Base-by-base conservation (phyloP, 1,140 invertebrate genomes). In the Xylocopa sonorina region DNA sequence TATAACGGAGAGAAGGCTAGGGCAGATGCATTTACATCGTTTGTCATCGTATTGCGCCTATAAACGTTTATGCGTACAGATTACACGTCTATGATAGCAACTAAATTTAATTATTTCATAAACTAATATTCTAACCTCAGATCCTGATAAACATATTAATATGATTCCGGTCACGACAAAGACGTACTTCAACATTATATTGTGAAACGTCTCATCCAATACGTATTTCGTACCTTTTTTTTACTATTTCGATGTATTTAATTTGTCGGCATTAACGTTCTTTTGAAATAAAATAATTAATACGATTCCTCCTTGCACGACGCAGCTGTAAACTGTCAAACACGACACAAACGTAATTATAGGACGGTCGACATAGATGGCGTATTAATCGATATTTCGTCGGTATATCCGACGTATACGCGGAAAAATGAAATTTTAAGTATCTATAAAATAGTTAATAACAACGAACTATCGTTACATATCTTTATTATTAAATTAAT, bases 1-100 rank as follows among this genome's bases (percentile, higher is more conserved):
- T 27, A 96, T 93, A 14, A 97, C 95, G 14, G 96, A 95, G 4
- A 95, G 94, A 77, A 96, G 94, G 83, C 94, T 95, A 3, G 97
- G 97, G 88, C 97, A 98, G 10, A 98, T 96, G 91, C 97, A 98
- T 92, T 97, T 97, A 88, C 97, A 98, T 90, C 97, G 92, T 86
- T 96, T 97, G 90, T 98, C 97, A 90, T 98, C 97, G 92, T 97
- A 97, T 87, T 96, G 95, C 43, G 93, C 94, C 95, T 96, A 69
- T 51, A 93, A 38, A 92, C 91, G 83, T 72, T 66, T 69, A n/a
- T n/a, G n/a, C n/a, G 41, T n/a, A 32, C 1, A 51, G 3, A 72
- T 83, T 74, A 80, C n/a, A n/a, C n/a, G n/a, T 43, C 43, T 46
- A 73, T 66, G 10, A n/a, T 27, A 29, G n/a, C 1, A 60, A 78